phyloP scores from a whole-genome alignment of 2,113 vertebrate species.

The Lepidothrix coronata region DNA sequence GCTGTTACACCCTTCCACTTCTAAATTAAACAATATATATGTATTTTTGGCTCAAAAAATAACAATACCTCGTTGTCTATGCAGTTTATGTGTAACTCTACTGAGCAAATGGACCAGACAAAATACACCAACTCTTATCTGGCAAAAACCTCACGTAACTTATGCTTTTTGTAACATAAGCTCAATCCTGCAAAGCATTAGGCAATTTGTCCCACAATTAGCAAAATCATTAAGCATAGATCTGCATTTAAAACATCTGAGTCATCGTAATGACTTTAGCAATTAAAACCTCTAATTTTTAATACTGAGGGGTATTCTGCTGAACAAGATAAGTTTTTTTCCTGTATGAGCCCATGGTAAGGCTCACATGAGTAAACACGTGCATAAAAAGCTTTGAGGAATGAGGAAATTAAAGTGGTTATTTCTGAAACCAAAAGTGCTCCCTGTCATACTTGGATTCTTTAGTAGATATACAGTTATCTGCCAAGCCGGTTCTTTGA shows the following conservation, averaged over 20 bases:
- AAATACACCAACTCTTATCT: not conserved
- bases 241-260: not conserved
- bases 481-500: not conserved
- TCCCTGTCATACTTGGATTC: not conserved
- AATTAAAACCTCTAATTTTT: not conserved
- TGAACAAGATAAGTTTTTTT: not conserved
- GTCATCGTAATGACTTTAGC: not conserved
- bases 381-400: not conserved
- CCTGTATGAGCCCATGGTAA: not conserved
- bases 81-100: not conserved
- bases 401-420: not conserved
- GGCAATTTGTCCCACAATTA: not conserved
- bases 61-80: not conserved
- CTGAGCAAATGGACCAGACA: not conserved
- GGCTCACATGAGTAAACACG: not conserved
- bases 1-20: not conserved
- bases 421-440: not conserved
- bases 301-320: not conserved
- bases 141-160: not conserved
- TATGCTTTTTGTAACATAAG: not conserved
- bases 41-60: not conserved
- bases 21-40: not conserved
- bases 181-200: not conserved
- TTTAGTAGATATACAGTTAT: fast-evolving
- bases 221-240: not conserved